Base-by-base conservation (phyloP, 1,140 invertebrate genomes). In the Hypothenemus hampei region DNA sequence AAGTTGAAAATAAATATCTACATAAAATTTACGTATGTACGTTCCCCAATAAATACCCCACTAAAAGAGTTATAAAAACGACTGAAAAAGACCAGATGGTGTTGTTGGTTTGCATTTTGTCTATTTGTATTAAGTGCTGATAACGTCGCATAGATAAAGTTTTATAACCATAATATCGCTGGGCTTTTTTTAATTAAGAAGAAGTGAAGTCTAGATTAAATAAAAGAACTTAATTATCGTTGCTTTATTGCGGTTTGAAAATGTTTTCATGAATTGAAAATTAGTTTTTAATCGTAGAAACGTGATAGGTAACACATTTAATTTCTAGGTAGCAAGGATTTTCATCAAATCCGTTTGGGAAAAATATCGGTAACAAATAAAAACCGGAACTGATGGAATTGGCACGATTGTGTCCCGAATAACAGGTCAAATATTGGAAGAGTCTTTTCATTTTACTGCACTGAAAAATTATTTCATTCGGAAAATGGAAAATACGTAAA, bases 121-220 rank as follows among this genome's bases (percentile, higher is more conserved):
- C 35, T 37, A 37, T 37, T 37, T 37, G 35, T 31, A 31, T 13
- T 11, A 31, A 31, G 10, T 31, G 26, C 26, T 31, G 35, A 37
- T 37, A 37, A 37, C 15, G 35, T n/a, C 11, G 35, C 11, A 15
- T 13, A 37, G 35, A 37, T 37, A 37, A 37, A 11, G 35, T 37
- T 37, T 37, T 37, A 37, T 37, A 15, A 16, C 35, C 18, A 1
- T 8, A 16, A 37, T 37, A 37, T 37, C 35, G 15, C 18, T n/a
- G 15, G 35, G n/a, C n/a, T 29, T 29, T 37, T 37, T 37, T 37
- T 37, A 37, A 37, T 37, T 37, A 37, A 37, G 18, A 11, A 15
- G 26, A n/a, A n/a, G n/a, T n/a, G n/a, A n/a, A 31, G 26, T 13
- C 8, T 11, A 13, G 26, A 11, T 16, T 37, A 37, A 13, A 11